Evolutionary conservation across 1,140 invertebrate species (phyloP).

Genomic region (Choristoneura fumiferana): DNA sequence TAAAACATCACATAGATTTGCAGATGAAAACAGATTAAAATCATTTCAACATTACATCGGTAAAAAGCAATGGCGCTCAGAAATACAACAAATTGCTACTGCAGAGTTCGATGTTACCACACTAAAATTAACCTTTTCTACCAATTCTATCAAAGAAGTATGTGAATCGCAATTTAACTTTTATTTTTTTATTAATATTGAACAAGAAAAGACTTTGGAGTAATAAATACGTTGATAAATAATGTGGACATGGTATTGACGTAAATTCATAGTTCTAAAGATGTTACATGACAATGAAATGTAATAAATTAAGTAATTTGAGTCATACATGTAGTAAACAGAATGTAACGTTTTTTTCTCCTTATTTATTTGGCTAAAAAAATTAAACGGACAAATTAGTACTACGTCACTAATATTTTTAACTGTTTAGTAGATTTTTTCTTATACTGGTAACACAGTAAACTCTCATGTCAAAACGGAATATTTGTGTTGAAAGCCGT

Average conservation of each 20-base stretch:
- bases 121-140: conserved; percentile 25
- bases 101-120: conserved; percentile 67
- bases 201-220: too few relatives aligned
- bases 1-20: conserved; percentile 77
- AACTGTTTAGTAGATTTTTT: conserved; percentile 23
- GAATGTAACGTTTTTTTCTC: too few relatives aligned
- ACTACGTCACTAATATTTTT: too few relatives aligned
- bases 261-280: too few relatives aligned
- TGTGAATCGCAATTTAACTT: neutral
- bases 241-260: too few relatives aligned
- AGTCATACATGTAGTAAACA: too few relatives aligned
- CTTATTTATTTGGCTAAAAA: too few relatives aligned
- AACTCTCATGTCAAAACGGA: conserved; percentile 44
- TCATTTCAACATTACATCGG: conserved; percentile 77
- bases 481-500: conserved; percentile 42
- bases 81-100: conserved; percentile 70
- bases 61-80: conserved; percentile 78
- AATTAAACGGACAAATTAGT: too few relatives aligned
- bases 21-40: conserved; percentile 78
- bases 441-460: conserved; percentile 31
- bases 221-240: too few relatives aligned
- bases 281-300: too few relatives aligned
- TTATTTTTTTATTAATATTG: too few relatives aligned
- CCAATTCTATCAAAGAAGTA: neutral
- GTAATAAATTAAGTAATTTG: too few relatives aligned